Evolutionary conservation across 2,888 invertebrate genomes (phyloP).

Genomic region (Lydus trimaculatus): DNA sequence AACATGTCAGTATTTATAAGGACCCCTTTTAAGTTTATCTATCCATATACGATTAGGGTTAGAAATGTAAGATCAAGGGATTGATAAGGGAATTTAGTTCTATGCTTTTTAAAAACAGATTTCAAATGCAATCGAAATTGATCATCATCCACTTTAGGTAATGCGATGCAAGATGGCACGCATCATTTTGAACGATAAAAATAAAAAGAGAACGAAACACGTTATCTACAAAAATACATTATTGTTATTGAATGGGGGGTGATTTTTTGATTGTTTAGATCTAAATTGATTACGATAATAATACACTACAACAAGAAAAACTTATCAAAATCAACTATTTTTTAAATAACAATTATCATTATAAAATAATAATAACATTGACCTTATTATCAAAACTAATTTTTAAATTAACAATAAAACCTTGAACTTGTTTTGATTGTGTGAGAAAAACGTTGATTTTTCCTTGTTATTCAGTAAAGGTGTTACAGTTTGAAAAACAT

Average conservation of each 20-base stretch:
- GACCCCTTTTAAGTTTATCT: conserved; percentile 35
- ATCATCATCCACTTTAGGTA: conserved; percentile 49
- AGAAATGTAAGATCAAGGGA: conserved; percentile 44
- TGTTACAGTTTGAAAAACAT: conserved; percentile 26
- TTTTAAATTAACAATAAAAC: neutral
- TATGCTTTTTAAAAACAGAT: conserved; percentile 47
- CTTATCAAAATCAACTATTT: neutral
- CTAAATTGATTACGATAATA: conserved; percentile 38
- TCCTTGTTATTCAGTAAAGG: conserved; percentile 15
- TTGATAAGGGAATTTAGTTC: conserved; percentile 40
- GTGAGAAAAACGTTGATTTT: neutral
- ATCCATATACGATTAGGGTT: conserved; percentile 39
- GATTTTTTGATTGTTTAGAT: conserved; percentile 44
- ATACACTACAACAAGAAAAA: conserved; percentile 27
- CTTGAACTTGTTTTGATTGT: neutral
- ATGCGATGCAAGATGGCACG: conserved; percentile 46
- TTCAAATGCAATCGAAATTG: conserved; percentile 46
- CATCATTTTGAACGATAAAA: conserved; percentile 32
- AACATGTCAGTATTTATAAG: conserved; percentile 39
- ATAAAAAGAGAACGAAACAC: conserved; percentile 34
- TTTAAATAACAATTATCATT: no score
- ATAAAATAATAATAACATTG: no score
- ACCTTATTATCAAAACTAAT: no score
- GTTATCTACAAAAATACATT: conserved; percentile 38
- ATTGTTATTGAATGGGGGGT: conserved; percentile 44